phyloP scores from a whole-genome alignment of 1,140 invertebrate genomes.

The Brachionus rotundiformis region DNA sequence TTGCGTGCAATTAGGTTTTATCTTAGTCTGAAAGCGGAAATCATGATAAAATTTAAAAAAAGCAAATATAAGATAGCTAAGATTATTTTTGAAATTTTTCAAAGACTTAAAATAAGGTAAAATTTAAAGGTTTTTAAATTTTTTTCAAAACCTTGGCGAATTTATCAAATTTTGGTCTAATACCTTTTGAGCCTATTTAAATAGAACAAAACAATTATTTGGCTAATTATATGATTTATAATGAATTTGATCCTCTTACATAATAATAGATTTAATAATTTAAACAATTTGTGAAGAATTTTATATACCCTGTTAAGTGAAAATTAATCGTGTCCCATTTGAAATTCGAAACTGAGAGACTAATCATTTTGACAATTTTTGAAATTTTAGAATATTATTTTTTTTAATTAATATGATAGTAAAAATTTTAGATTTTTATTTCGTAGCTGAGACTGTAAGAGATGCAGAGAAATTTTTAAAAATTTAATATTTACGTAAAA shows the following conservation, averaged over 20 bases:
- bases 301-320: background rate
- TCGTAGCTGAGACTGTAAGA: too few species aligned
- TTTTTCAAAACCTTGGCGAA: too few species aligned
- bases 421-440: background rate
- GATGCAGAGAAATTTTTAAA: too few species aligned
- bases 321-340: background rate
- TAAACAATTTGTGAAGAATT: background rate
- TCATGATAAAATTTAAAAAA: background rate
- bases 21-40: background rate
- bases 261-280: too few species aligned
- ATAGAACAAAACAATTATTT: background rate
- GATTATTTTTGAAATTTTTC: too few species aligned
- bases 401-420: background rate
- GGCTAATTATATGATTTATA: background rate
- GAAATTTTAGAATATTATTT: background rate
- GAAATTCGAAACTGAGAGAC: background rate
- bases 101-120: too few species aligned
- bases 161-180: too few species aligned
- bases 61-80: too few species aligned
- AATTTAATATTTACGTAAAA: too few species aligned
- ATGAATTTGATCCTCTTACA: background rate
- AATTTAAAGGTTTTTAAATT: too few species aligned
- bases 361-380: background rate
- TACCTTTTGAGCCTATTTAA: background rate
- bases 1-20: background rate